Conservation (phyloP, 2,797 vertebrate genomes). For the Valencia hispanica region DNA sequence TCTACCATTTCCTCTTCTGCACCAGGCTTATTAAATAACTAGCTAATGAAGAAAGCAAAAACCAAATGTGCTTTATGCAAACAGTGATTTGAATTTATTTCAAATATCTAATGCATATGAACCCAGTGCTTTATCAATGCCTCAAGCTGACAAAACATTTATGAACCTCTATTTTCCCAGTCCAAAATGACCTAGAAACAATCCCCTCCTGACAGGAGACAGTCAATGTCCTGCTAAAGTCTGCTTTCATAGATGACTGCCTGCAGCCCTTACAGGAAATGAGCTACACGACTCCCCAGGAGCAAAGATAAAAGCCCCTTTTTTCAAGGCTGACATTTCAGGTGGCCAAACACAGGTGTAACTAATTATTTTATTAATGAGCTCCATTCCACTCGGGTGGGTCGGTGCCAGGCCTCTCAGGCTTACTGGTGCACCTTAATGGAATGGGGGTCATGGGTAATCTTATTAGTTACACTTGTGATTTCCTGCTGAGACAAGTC, state of each 20-base stretch:
- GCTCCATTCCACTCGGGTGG: conserved; percentile 25
- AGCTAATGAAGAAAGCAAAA: not conserved
- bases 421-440: conserved; percentile 25
- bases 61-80: not conserved
- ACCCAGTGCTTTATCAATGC: conserved; percentile 5
- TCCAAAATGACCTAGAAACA: conserved; percentile 25
- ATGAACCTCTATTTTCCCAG: conserved; percentile 13
- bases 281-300: conserved; percentile 10
- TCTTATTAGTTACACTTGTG: conserved; percentile 33
- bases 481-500: conserved; percentile 26
- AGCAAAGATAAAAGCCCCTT: conserved; percentile 18
- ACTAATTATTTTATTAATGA: conserved; percentile 42
- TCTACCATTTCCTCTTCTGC: not conserved
- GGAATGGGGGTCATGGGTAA: conserved; percentile 19
- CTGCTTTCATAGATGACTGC: conserved; percentile 38
- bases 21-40: not conserved
- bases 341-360: conserved; percentile 41
- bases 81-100: not conserved
- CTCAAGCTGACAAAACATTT: conserved; percentile 9
- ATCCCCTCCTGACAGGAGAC: conserved; percentile 8
- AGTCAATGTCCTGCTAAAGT: conserved; percentile 1
- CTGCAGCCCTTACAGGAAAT: conserved; percentile 38
- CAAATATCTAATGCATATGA: not conserved
- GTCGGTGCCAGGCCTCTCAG: not conserved
- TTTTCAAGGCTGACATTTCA: conserved; percentile 30